phyloP scores from a whole-genome alignment of 2,113 vertebrate species.

The Craseonycteris thonglongyai region DNA sequence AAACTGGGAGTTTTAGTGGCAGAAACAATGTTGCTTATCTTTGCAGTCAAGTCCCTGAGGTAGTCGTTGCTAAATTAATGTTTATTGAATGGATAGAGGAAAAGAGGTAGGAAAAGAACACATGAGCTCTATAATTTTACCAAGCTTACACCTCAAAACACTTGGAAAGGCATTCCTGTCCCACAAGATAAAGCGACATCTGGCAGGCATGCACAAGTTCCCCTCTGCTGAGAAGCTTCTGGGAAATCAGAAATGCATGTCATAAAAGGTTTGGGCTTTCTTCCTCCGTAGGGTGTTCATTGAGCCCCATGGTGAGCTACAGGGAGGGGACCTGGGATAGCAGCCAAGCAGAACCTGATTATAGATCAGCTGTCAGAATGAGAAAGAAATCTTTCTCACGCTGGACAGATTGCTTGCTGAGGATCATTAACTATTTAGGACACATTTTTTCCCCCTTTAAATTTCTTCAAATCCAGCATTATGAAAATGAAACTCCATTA shows the following conservation, averaged over 20 bases:
- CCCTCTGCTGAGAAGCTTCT: neutral
- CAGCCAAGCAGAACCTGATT: constrained; percentile 66
- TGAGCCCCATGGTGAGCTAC: neutral
- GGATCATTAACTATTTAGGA: constrained; percentile 78
- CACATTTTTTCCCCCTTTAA: neutral
- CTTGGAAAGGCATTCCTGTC: neutral
- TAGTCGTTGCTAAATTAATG: constrained; percentile 30
- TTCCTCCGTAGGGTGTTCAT: neutral
- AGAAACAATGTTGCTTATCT: neutral
- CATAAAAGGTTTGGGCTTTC: constrained; percentile 22
- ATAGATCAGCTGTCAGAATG: constrained; percentile 72
- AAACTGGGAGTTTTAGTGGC: neutral
- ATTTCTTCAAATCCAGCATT: constrained; percentile 59
- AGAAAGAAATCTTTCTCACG: constrained; percentile 62
- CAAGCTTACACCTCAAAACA: neutral
- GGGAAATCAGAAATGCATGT: constrained; percentile 39
- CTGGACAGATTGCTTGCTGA: constrained; percentile 71
- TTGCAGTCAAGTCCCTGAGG: neutral
- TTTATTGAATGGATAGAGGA: neutral
- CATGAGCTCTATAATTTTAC: neutral
- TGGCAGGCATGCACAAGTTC: constrained; percentile 10
- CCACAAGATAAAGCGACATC: constrained; percentile 19
- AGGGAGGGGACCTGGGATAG: neutral
- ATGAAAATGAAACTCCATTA: constrained; percentile 74
- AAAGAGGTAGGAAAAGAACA: neutral